A percentile compares a stretch with the other conserved stretches of the same genome.
phyloP scores from a whole-genome alignment of 2,888 invertebrate genomes.

The Leucophenga montana region DNA sequence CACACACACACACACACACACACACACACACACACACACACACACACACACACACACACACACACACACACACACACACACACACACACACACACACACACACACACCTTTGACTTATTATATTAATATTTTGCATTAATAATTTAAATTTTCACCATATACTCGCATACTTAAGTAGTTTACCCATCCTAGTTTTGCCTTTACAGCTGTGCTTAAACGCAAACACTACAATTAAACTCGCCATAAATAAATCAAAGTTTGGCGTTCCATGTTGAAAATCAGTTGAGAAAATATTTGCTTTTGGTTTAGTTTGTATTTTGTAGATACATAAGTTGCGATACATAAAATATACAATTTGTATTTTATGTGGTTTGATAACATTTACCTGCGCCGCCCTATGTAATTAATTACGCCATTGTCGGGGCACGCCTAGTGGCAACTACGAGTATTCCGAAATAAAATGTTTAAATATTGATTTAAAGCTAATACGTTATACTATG shows the following conservation, averaged over 20 bases:
- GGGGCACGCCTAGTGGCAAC: constrained; percentile 49
- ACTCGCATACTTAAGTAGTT: too few species aligned
- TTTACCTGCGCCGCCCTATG: not conserved
- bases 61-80: too few species aligned
- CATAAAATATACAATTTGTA: not conserved
- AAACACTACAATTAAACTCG: not conserved
- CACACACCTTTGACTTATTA: too few species aligned
- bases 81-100: too few species aligned
- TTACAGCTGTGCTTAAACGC: too few species aligned
- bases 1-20: too few species aligned
- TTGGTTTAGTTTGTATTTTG: not conserved
- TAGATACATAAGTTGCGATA: not conserved
- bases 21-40: too few species aligned
- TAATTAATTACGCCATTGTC: not conserved
- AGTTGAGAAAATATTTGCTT: constrained; percentile 18
- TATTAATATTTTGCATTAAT: too few species aligned
- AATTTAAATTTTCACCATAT: too few species aligned
- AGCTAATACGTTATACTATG: too few species aligned
- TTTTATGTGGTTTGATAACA: not conserved
- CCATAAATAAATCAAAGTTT: not conserved
- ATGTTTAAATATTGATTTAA: constrained; percentile 51
- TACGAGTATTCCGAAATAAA: constrained; percentile 38
- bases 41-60: too few species aligned
- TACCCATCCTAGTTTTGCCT: too few species aligned
- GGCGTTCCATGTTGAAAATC: constrained; percentile 9